These are phyloP conservation scores for Rhegmatorhina hoffmannsi DNA, from an alignment of 2,113 vertebrate genomes.

Conservation along the genomic window DNA sequence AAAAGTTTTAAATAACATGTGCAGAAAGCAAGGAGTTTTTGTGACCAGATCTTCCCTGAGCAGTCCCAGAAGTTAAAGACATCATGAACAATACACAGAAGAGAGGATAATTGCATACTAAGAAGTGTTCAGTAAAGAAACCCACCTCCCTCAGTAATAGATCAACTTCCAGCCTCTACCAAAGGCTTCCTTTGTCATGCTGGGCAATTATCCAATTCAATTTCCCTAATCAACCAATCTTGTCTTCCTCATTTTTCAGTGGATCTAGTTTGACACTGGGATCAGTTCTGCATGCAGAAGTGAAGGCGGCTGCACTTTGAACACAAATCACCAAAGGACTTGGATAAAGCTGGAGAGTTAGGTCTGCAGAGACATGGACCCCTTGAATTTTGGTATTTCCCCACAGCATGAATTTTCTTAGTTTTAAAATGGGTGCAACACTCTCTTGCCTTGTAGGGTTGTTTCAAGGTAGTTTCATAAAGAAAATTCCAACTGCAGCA, in stretches of 20 bases:
- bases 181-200: not conserved
- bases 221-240: not conserved
- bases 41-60: not conserved
- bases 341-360: not conserved
- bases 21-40: not conserved
- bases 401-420: not conserved
- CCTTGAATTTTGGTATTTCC: not conserved
- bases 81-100: not conserved
- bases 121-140: not conserved
- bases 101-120: not conserved
- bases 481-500: not conserved
- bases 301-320: not conserved
- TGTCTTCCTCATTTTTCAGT: not conserved
- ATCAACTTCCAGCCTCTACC: not conserved
- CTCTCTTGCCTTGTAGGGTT: not conserved
- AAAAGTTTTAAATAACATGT: not conserved
- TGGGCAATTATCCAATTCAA: not conserved
- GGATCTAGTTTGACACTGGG: not conserved
- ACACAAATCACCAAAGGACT: not conserved
- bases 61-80: not conserved
- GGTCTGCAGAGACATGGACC: not conserved
- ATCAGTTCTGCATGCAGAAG: not conserved
- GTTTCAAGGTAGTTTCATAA: not conserved
- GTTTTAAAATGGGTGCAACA: fast-evolving
- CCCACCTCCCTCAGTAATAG: not conserved